Percentiles rank a stretch among this genome's conserved stretches.
Evolutionary conservation across 1,140 invertebrate species (phyloP).

Genomic region (Drosophila trapezifrons): DNA sequence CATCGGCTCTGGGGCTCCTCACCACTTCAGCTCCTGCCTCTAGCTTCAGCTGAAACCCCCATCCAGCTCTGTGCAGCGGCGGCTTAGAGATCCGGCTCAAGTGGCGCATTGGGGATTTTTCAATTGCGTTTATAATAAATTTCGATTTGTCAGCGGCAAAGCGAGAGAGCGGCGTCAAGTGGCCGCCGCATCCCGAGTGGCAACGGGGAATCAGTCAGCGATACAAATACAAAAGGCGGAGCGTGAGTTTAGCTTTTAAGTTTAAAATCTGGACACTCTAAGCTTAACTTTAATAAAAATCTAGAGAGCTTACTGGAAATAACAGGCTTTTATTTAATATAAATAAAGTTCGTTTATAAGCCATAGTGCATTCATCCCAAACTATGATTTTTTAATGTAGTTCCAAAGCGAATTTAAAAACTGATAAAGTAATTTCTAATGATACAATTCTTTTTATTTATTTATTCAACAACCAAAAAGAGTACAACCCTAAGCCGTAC

Average conservation of each 20-base stretch:
- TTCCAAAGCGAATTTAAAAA: too few species aligned
- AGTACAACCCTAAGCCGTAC: too few species aligned
- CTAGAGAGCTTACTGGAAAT: background rate
- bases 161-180: conserved; percentile 52
- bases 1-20: conserved; percentile 11
- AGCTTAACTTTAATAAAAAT: background rate
- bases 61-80: conserved; percentile 22
- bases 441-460: background rate
- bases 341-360: background rate
- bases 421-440: too few species aligned
- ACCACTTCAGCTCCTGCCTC: conserved; percentile 6
- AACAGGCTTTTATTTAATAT: too few species aligned
- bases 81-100: conserved; percentile 59
- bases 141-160: conserved; percentile 78
- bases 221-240: conserved; percentile 13
- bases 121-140: conserved; percentile 82
- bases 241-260: too few species aligned
- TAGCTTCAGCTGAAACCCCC: background rate
- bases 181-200: conserved; percentile 51
- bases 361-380: too few species aligned
- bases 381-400: too few species aligned
- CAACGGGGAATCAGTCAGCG: conserved; percentile 26
- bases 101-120: conserved; percentile 74
- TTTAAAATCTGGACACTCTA: too few species aligned
- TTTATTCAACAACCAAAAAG: conserved; percentile 5